These are phyloP conservation scores for Trissolcus brochymenae DNA, from an alignment of 2,888 invertebrate genomes.

Conservation along the genomic window DNA sequence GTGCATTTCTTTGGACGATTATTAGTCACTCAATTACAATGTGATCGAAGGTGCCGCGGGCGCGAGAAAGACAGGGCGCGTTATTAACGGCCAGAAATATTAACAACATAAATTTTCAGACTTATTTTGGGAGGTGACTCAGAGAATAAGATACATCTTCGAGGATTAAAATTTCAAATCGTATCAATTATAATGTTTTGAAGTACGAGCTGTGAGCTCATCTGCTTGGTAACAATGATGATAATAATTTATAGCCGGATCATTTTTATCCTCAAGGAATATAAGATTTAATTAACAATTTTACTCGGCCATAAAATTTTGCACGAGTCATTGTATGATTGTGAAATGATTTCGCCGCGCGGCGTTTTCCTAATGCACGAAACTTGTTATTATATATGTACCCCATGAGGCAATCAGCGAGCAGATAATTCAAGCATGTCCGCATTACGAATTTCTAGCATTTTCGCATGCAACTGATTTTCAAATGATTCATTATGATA, in stretches of 20 bases:
- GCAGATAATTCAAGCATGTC: constrained; percentile 51
- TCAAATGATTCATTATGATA: constrained; percentile 9
- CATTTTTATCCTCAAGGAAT: no score
- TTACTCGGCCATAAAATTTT: constrained; percentile 7
- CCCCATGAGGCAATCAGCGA: constrained; percentile 36
- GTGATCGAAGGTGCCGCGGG: constrained; percentile 49
- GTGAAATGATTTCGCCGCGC: constrained; percentile 21
- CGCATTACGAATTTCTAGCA: constrained; percentile 31
- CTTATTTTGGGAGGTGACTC: not conserved
- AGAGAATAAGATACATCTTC: no score
- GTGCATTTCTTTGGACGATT: constrained; percentile 48
- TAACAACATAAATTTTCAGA: not conserved
- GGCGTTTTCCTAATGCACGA: constrained; percentile 36
- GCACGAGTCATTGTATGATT: constrained; percentile 33
- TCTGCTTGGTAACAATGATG: no score
- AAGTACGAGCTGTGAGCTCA: no score
- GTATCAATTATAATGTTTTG: no score
- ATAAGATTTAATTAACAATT: not conserved
- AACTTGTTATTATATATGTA: constrained; percentile 44
- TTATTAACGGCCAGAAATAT: constrained; percentile 12
- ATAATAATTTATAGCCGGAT: no score
- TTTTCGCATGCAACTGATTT: constrained; percentile 28
- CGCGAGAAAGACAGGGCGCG: constrained; percentile 15
- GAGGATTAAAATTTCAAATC: no score
- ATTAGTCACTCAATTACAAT: constrained; percentile 58